Base-by-base conservation (phyloP, 2,113 vertebrate species). In the Galeopterus variegatus region DNA sequence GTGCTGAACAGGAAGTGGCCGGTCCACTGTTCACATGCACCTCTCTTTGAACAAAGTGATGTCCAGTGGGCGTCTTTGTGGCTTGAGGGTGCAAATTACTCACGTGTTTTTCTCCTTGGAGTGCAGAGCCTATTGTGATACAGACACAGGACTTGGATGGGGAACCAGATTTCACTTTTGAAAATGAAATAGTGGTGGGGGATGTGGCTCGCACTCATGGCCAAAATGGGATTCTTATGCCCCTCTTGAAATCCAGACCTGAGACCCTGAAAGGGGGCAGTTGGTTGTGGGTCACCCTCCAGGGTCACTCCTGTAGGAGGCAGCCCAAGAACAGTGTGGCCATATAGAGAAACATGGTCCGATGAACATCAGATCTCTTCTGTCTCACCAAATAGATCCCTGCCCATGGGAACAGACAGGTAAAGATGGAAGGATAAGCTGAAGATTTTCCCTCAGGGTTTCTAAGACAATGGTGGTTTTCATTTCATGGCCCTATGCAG, bases 101-200 rank as follows among this genome's bases (percentile, higher is more conserved):
- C 65, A 24, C 5, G 7, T 52, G 28, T 28, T 67, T 70, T 60
- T 28, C 15, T 52, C 24, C 8, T 23, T 33, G 54, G 77, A 58
- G 54, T 33, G 17, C 17, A 90, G 72, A 77, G 48, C 36, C 82
- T 70, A 45, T 72, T 87, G 69, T 92, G 62, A 92, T 85, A 75
- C 8, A 48, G 72, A 48, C 48, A 33, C 13, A 0, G n/a, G 54
- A 28, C 65, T n/a, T 86, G 50, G 65, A 31, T 8, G 33, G 60
- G 23, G 52, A 86, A 56, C 58, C 36, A 73, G 7, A 60, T 60
- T 82, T 62, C 81, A 87, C 36, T 28, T 58, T 65, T 50, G 17
- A 76, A 82, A 76, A 48, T 58, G 21, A 89, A 50, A 50, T 36
- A 9, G 72, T 56, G 87, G 24, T 36, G 92, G 94, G 72, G 76